Evolutionary conservation across 2,113 vertebrate species (phyloP).

Genomic region (Chroicocephalus ridibundus): DNA sequence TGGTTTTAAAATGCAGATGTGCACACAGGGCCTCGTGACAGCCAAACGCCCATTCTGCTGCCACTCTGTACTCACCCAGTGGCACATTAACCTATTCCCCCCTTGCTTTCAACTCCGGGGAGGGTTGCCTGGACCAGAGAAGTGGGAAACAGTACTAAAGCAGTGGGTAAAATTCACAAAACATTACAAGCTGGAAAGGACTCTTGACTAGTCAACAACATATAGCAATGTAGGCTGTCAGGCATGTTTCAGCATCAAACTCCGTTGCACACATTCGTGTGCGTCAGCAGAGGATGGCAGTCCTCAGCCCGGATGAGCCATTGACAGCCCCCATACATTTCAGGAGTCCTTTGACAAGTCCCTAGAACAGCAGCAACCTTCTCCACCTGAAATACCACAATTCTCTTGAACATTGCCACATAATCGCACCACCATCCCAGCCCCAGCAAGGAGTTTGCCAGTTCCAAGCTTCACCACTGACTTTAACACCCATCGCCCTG

Average conservation of each 20-base stretch:
- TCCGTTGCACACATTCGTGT: fast-evolving
- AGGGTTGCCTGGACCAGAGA: neutral
- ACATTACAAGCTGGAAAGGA: neutral
- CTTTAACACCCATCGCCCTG: neutral
- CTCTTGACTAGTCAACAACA: neutral
- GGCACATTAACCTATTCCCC: neutral
- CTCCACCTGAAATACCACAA: neutral
- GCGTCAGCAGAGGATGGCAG: neutral
- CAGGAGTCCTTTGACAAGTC: neutral
- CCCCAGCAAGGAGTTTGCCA: neutral
- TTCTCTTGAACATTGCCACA: neutral
- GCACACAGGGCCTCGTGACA: neutral
- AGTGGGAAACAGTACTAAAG: neutral
- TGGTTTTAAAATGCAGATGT: neutral
- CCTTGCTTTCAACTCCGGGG: neutral
- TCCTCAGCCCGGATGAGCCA: neutral
- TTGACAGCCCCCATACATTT: neutral
- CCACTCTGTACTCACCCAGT: neutral
- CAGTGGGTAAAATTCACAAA: neutral
- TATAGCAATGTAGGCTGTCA: neutral
- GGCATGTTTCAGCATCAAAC: neutral
- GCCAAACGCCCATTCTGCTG: neutral
- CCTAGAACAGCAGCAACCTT: neutral
- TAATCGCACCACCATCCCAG: neutral
- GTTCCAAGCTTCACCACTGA: neutral